Base-by-base conservation (phyloP, 1,140 invertebrate species). In the Papilio glaucus region DNA sequence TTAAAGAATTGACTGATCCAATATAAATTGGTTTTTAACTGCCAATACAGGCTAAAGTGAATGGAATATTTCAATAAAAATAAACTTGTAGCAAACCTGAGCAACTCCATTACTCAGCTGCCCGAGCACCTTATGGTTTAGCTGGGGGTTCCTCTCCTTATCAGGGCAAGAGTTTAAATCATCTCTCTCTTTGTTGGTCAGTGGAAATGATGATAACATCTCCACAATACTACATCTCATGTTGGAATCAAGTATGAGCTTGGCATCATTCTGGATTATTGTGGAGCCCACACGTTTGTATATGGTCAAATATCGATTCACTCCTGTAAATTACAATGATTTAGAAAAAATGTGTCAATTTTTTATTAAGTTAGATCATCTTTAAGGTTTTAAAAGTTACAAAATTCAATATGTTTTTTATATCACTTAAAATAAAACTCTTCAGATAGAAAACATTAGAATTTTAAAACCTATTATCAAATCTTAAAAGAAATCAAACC, bases 231-330 rank as follows among this genome's bases (percentile, higher is more conserved):
- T 94, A 61, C 96, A 95, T 65, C 95, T 92, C 26, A 96, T 96
- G 45, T 94, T 90, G 1, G 94, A 94, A 69, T 95, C 94, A 49
- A 97, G 83, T 67, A 95, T 94, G 45, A 97, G 94, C 39, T 94
- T 90, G n/a, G 96, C 95, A 91, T 96, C 95, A 80, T 94, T 94
- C 82, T 96, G 95, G 5, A 96, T 95, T 68, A 96, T 95, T 1
- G 95, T 95, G 1, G 95, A 96, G 1, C 95, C 95, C 78, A 96
- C 94, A 74, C 96, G 94, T 88, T 97, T 97, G 74, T 95, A 96
- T 13, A 97, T 95, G 26, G 96, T 97, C 65, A 97, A 75, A 78
- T 93, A 96, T 0, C 96, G 93, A 79, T 95, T 96, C 0, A 94
- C 94, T 49, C 96, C 96, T 96, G 80, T 6, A 85, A 85, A 69